A percentile compares a stretch with the other conserved stretches of the same genome.
Evolutionary conservation across 2,888 invertebrate genomes (phyloP).

Genomic region (Sipunculus nudus): DNA sequence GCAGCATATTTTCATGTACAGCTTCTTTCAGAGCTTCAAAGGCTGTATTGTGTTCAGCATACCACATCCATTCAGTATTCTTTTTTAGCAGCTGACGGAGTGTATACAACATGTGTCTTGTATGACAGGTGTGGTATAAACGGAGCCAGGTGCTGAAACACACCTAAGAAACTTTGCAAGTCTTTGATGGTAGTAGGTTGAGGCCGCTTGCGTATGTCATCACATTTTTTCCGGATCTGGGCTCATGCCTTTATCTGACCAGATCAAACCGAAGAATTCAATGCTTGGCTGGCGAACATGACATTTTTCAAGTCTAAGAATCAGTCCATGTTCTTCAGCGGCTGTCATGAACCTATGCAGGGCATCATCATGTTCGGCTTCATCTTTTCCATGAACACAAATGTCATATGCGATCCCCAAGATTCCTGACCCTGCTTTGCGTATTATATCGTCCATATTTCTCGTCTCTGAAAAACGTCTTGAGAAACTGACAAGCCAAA

Average conservation of each 20-base stretch:
- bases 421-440: too few species aligned
- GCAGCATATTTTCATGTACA: too few species aligned
- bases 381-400: constrained; percentile 1
- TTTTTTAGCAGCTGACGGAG: constrained; percentile 25
- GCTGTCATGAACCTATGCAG: not conserved
- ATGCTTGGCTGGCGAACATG: constrained; percentile 6
- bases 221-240: constrained; percentile 30
- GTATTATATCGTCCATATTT: too few species aligned
- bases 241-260: constrained; percentile 15
- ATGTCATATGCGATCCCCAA: too few species aligned
- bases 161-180: constrained; percentile 30
- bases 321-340: constrained; percentile 2
- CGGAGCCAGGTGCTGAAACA: constrained; percentile 23
- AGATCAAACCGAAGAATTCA: constrained; percentile 27
- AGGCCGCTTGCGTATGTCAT: constrained; percentile 18
- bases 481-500: constrained; percentile 11
- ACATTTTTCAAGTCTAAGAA: constrained; percentile 1
- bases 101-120: constrained; percentile 11
- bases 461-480: constrained; percentile 12
- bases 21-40: too few species aligned
- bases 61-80: constrained; percentile 12
- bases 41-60: too few species aligned
- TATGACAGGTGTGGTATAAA: constrained; percentile 21
- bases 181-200: constrained; percentile 20
- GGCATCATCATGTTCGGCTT: not conserved